A percentile compares a stretch with the other conserved stretches of the same genome.
These are phyloP conservation scores for Lepidocolaptes lacrymiger DNA, from an alignment of 2,797 vertebrate genomes.

Conservation along the genomic window DNA sequence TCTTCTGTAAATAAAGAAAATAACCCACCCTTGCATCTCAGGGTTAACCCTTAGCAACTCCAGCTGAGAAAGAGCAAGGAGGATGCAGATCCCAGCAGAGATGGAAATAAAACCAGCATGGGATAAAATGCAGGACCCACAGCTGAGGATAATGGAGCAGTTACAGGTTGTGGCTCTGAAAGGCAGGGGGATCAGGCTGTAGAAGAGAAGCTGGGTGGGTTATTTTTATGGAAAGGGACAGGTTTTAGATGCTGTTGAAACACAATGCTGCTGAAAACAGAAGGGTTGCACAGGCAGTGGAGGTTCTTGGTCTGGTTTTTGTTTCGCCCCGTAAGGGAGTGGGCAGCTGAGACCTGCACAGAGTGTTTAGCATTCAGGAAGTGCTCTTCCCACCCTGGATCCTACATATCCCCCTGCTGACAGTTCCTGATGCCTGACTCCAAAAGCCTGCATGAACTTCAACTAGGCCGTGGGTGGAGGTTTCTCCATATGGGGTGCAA, in stretches of 20 bases:
- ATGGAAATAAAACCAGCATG: background rate
- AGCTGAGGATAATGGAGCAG: background rate
- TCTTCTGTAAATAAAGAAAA: background rate
- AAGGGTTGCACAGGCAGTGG: background rate
- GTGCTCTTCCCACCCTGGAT: conserved; percentile 53
- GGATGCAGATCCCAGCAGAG: background rate
- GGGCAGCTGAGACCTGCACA: conserved; percentile 32
- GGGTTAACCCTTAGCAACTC: background rate
- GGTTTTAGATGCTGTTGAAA: background rate
- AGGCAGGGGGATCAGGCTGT: background rate
- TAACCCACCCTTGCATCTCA: background rate
- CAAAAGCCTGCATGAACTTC: conserved; percentile 44
- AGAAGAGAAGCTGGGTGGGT: background rate
- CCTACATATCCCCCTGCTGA: background rate
- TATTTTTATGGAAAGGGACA: background rate
- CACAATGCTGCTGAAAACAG: background rate
- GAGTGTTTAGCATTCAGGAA: conserved; percentile 22
- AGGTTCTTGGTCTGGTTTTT: background rate
- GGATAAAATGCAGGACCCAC: background rate
- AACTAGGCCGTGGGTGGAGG: background rate
- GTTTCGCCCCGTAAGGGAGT: background rate
- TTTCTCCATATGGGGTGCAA: conserved; percentile 55
- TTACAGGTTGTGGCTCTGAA: background rate
- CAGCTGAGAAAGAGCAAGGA: background rate
- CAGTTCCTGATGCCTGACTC: conserved; percentile 15